These are phyloP conservation scores for Falco berigora DNA, from an alignment of 2,797 vertebrate genomes.

Conservation along the genomic window DNA sequence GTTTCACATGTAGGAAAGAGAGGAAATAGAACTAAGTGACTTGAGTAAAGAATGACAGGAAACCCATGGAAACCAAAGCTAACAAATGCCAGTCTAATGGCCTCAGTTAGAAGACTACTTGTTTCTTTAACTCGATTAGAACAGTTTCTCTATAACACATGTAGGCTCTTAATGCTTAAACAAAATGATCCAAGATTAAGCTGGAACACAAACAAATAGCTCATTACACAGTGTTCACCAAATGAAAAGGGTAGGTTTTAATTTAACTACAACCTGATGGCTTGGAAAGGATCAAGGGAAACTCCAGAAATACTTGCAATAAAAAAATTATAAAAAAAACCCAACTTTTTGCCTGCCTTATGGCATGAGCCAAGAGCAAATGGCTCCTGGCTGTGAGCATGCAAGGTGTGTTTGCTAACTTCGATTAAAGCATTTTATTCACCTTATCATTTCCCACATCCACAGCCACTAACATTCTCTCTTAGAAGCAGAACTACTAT, in stretches of 20 bases:
- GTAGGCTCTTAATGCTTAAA: not conserved
- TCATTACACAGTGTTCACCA: not conserved
- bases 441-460: not conserved
- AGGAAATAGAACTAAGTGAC: not conserved
- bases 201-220: not conserved
- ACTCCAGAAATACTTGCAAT: not conserved
- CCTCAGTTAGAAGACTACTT: not conserved
- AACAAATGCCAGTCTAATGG: not conserved
- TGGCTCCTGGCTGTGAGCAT: not conserved
- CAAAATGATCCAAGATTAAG: not conserved
- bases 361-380: not conserved
- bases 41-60: not conserved
- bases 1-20: not conserved
- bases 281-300: not conserved
- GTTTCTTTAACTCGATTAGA: not conserved
- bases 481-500: not conserved
- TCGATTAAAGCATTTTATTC: conserved; percentile 1
- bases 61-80: not conserved
- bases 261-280: not conserved
- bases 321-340: not conserved
- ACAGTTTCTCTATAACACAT: not conserved
- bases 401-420: not conserved
- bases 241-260: not conserved
- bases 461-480: not conserved
- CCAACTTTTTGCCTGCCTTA: not conserved